Base-by-base conservation (phyloP, 2,113 vertebrate genomes). In the Pipa parva region DNA sequence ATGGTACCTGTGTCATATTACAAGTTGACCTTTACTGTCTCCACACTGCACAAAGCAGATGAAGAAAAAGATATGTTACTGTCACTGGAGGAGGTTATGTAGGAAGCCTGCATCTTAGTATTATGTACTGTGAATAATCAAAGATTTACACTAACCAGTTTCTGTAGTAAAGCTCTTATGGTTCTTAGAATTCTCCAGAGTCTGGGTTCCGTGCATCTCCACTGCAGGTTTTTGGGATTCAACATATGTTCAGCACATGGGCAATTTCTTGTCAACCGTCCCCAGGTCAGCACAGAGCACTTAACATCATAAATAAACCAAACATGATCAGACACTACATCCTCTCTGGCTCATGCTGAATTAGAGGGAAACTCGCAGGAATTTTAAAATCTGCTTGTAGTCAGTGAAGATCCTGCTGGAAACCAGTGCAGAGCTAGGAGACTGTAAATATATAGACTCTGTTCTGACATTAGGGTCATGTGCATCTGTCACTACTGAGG, bases 61-160 rank as follows among this genome's bases (percentile, higher is more conserved):
- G 17, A 42, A 5, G 39, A 4, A 15, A n/a, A 7, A 42, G 39
- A 42, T 42, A 13, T 11, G 39, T 42, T 42, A 42, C 15, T 11
- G 11, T 42, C 17, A n/a, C 5, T 3, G n/a, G 8, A 42, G 17
- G 39, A 42, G 1, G 1, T 42, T 42, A 15, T 57, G 18, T 58
- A 31, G 21, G 27, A 31, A 62, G 17, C 84, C 85, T 80, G 82
- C 77, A 81, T 81, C 76, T 82, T 81, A 80, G 76, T 73, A 77
- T 63, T 72, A 59, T 73, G 71, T 63, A 68, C 70, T 72, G 71
- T 76, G 78, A 77, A 78, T 76, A 75, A 75, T 69, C 81, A 25
- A 69, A 81, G 73, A 66, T 77, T 75, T 78, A 76, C 76, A 81
- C 58, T 70, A 73, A 73, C 61, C 72, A 76, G 67, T 72, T 72